Evolutionary conservation across 2,113 vertebrate genomes (phyloP), one percentile per base, ranked within the genome.

Genomic region (Bos indicus): DNA sequence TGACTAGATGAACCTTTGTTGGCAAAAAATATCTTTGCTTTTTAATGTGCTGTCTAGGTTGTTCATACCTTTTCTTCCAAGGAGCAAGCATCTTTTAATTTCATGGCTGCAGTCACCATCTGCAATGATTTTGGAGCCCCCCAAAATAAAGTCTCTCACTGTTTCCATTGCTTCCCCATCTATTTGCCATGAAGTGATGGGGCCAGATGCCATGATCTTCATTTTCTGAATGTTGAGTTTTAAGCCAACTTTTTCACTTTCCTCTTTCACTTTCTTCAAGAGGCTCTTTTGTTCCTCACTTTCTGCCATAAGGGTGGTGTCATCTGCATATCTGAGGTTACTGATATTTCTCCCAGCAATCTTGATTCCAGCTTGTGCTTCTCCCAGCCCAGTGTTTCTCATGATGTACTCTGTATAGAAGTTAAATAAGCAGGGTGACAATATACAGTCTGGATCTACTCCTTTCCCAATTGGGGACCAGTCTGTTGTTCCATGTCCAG

Each of bases 321-420:
- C n/a, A 36, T 23, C n/a, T 36, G 64, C 0, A 0, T 71, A 6
- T 71, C 9, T 71, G n/a, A 36, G 17, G n/a, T 71, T 71, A 36
- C 21, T 71, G 33, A 10, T 71, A 36, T 71, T 36, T 71, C n/a
- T 71, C 64, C 4, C 0, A 0, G n/a, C 17, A n/a, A 36, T 71
- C 64, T 67, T 71, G 64, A 36, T 71, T 71, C n/a, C 17, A 36
- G n/a, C 17, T 71, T 71, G n/a, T 71, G 64, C n/a, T 71, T 71
- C 64, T 11, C 23, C n/a, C 36, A 36, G 19, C 19, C 9, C 64
- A 36, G 64, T 0, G 2, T 36, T 71, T 71, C 64, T 71, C 64
- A 71, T 71, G 5, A 71, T 36, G 19, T 23, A 36, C 19, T 71
- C 19, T 36, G 19, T 5, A 6, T 71, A 23, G 11, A 36, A 71